phyloP scores from a whole-genome alignment of 1,140 invertebrate genomes.

The Mercenaria mercenaria region DNA sequence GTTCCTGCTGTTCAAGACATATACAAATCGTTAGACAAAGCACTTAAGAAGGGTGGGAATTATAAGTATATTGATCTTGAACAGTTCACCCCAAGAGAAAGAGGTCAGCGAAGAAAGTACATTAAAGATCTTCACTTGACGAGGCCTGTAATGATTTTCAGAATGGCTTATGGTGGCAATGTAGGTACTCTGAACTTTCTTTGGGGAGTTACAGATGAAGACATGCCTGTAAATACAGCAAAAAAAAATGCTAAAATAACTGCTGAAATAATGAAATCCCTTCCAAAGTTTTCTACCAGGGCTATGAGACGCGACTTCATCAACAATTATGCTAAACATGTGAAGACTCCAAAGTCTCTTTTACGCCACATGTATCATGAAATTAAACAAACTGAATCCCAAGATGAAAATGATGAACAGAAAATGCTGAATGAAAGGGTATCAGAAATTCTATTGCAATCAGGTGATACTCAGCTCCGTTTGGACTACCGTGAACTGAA shows the following conservation, averaged over 20 bases:
- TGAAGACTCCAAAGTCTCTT: too few species aligned
- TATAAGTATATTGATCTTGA: too few species aligned
- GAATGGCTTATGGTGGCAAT: too few species aligned
- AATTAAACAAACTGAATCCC: not conserved
- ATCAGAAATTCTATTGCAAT: not conserved
- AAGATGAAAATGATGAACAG: too few species aligned
- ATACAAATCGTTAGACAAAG: too few species aligned
- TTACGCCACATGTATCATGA: constrained; percentile 52
- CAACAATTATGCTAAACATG: constrained; percentile 29
- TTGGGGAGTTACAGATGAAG: too few species aligned
- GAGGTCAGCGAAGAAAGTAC: constrained; percentile 33
- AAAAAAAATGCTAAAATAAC: constrained; percentile 8
- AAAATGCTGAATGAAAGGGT: not conserved
- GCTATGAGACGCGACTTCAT: constrained; percentile 59
- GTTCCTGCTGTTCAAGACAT: constrained; percentile 1
- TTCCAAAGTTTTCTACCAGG: constrained; percentile 54
- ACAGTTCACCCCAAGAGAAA: too few species aligned
- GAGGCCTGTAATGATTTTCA: too few species aligned
- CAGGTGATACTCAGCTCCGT: constrained; percentile 10
- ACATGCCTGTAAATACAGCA: not conserved
- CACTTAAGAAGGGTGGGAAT: too few species aligned
- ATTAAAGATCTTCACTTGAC: constrained; percentile 15
- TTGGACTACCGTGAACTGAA: too few species aligned
- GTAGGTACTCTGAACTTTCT: too few species aligned
- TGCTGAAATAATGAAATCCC: too few species aligned